Evolutionary conservation across 1,140 invertebrate genomes (phyloP).

Genomic region (Trichonephila clavipes): DNA sequence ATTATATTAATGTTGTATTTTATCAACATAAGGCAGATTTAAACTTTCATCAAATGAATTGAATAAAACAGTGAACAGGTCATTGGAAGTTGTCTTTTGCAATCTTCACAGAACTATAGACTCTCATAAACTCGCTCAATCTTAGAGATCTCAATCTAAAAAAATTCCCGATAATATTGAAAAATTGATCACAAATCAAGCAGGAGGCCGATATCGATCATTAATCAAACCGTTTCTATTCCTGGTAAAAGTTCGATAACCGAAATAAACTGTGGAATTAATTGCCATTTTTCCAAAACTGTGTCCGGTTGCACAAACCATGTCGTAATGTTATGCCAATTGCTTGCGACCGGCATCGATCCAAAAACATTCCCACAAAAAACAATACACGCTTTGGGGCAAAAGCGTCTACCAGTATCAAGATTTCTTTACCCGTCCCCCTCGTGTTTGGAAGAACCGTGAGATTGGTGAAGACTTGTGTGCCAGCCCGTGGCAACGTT

Average conservation of each 20-base stretch:
- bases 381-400: slow-evolving; percentile 63
- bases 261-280: slow-evolving; percentile 22
- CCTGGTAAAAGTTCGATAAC: slow-evolving; percentile 61
- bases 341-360: slow-evolving; percentile 25
- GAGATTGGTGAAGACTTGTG: slow-evolving; percentile 24
- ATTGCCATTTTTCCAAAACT: slow-evolving; percentile 37
- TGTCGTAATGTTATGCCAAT: neutral
- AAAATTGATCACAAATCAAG: neutral
- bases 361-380: slow-evolving; percentile 40
- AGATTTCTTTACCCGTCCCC: neutral
- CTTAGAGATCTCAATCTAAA: neutral
- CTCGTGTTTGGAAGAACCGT: neutral
- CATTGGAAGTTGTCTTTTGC: neutral
- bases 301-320: neutral
- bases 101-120: neutral
- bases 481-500: slow-evolving; percentile 18
- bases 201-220: neutral
- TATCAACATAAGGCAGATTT: too few species aligned
- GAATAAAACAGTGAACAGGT: neutral
- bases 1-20: too few species aligned
- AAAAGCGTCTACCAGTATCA: neutral
- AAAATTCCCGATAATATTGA: neutral
- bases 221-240: neutral
- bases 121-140: neutral
- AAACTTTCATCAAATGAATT: neutral